A percentile compares a stretch with the other conserved stretches of the same genome.
Conservation (phyloP, 2,888 invertebrate species). For the Rotaria sp. region DNA sequence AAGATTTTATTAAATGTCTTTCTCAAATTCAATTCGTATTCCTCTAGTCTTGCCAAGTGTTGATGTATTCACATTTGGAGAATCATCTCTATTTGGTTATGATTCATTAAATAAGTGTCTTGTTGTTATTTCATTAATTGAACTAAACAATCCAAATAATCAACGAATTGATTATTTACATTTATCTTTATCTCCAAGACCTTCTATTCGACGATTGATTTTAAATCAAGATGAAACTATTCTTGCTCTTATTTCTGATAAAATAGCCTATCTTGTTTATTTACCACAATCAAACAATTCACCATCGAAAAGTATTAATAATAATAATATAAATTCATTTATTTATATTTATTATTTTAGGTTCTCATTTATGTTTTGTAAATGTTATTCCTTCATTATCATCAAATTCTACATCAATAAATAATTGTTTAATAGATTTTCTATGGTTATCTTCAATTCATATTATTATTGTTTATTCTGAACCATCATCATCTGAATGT, state of each 20-base stretch:
- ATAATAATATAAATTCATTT: too few species aligned
- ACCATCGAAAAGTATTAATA: not conserved
- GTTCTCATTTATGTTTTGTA: not conserved
- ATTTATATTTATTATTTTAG: not conserved
- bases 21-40: not conserved
- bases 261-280: not conserved
- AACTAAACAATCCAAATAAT: not conserved
- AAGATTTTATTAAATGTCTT: not conserved
- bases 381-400: not conserved
- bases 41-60: not conserved
- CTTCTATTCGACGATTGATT: not conserved
- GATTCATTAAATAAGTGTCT: not conserved
- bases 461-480: not conserved
- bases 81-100: conserved; percentile 14
- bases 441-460: not conserved
- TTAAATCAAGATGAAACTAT: conserved; percentile 9
- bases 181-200: not conserved
- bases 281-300: not conserved
- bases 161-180: not conserved
- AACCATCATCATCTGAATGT: not conserved
- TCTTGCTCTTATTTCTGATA: not conserved
- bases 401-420: not conserved
- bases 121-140: not conserved
- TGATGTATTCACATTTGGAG: conserved; percentile 10
- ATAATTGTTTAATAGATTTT: not conserved